Evolutionary conservation across 2,797 vertebrate species (phyloP).

Genomic region (Eospalax fontanierii): DNA sequence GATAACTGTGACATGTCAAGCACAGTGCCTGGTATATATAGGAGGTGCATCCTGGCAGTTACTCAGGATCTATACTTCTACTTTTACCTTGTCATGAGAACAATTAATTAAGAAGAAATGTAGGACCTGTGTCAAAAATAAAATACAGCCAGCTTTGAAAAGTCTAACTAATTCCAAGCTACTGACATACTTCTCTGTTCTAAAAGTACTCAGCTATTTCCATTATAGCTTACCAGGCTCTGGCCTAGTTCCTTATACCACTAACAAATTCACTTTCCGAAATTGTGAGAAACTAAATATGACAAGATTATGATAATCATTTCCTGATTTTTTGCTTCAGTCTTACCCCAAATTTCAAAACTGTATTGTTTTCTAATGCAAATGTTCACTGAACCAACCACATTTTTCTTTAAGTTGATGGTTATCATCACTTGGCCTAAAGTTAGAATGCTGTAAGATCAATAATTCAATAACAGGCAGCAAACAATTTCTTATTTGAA

Average conservation of each 20-base stretch:
- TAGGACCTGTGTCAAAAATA: neutral
- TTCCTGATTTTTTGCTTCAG: slow-evolving; percentile 1
- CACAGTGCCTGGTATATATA: neutral
- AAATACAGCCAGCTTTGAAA: neutral
- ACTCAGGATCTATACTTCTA: neutral
- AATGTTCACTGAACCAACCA: neutral
- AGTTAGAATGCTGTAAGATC: neutral
- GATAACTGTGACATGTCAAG: neutral
- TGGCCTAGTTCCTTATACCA: neutral
- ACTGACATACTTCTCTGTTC: neutral
- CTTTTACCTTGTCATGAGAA: neutral
- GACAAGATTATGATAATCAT: neutral
- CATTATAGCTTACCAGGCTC: neutral
- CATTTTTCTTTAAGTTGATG: slow-evolving; percentile 5
- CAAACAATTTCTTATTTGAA: slow-evolving; percentile 64
- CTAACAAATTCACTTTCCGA: neutral
- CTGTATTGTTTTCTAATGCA: neutral
- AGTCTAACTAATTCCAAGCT: neutral
- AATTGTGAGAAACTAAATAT: slow-evolving; percentile 32
- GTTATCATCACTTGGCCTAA: neutral
- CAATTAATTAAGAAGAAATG: neutral
- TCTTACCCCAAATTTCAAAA: slow-evolving; percentile 59
- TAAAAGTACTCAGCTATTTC: neutral
- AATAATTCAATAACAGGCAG: neutral
- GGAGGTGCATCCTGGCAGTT: neutral